These are phyloP conservation scores for Polylopha cassiicola DNA, from an alignment of 2,888 invertebrate species.

Conservation along the genomic window DNA sequence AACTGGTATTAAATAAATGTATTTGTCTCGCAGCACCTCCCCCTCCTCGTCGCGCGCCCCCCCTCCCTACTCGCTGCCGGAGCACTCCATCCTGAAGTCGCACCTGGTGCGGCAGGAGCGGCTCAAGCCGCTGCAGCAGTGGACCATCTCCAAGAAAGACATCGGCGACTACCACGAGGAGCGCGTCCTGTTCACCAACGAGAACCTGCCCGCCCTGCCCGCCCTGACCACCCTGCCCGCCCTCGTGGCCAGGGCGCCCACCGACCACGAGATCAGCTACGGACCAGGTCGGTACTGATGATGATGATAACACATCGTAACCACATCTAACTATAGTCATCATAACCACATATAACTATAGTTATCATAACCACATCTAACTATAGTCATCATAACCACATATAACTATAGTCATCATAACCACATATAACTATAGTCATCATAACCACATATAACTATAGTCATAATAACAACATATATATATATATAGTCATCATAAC, in stretches of 20 bases:
- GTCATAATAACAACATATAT: no score
- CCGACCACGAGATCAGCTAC: constrained; percentile 60
- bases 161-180: constrained; percentile 65
- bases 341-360: no score
- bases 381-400: no score
- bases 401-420: no score
- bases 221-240: no score
- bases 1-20: not conserved
- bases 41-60: constrained; percentile 53
- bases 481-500: no score
- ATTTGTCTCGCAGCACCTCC: constrained; percentile 38
- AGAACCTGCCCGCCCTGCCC: constrained; percentile 61
- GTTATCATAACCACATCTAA: no score
- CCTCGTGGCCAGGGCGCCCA: constrained; percentile 42
- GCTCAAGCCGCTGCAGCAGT: constrained; percentile 58
- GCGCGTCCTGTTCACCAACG: constrained; percentile 70
- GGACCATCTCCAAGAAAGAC: constrained; percentile 72
- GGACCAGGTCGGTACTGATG: constrained; percentile 53
- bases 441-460: no score
- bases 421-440: no score
- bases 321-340: no score
- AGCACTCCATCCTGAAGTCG: constrained; percentile 68
- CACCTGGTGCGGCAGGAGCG: constrained; percentile 55
- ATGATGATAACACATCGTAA: no score
- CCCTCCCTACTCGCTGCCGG: constrained; percentile 59